Percentiles rank a stretch among this genome's conserved stretches.
phyloP scores from a whole-genome alignment of 2,113 vertebrate species.

The Rhombomys opimus region DNA sequence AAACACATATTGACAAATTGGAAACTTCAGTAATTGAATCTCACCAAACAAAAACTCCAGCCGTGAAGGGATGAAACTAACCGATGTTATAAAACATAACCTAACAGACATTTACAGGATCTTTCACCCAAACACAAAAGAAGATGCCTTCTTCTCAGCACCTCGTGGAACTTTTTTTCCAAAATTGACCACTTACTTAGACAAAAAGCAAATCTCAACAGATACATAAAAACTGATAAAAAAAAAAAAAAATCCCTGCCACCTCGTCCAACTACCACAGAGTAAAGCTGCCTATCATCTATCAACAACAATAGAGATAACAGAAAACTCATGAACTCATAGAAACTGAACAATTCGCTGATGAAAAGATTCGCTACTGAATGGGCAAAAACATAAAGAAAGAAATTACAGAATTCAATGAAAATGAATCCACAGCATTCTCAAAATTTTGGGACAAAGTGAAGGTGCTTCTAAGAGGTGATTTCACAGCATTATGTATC shows the following conservation, averaged over 20 bases:
- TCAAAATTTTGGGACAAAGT: neutral
- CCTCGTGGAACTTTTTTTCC: neutral
- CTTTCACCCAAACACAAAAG: neutral
- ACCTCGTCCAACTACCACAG: neutral
- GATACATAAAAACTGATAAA: neutral
- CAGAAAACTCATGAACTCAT: neutral
- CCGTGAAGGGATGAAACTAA: neutral
- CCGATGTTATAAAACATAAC: neutral
- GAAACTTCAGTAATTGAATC: neutral
- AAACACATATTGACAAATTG: neutral
- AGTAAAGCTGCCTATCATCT: neutral
- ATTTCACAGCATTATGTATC: neutral
- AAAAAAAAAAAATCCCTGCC: neutral
- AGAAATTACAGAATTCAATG: neutral
- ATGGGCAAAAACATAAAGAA: neutral
- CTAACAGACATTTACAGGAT: neutral
- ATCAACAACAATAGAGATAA: neutral
- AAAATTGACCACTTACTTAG: neutral
- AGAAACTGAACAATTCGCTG: neutral
- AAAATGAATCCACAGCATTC: neutral
- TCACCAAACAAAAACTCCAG: neutral
- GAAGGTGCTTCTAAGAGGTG: neutral
- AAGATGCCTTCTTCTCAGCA: neutral
- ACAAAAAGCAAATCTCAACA: neutral
- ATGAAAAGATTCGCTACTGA: neutral